phyloP scores from a whole-genome alignment of 2,888 invertebrate species.

The Nephrotoma appendiculata region DNA sequence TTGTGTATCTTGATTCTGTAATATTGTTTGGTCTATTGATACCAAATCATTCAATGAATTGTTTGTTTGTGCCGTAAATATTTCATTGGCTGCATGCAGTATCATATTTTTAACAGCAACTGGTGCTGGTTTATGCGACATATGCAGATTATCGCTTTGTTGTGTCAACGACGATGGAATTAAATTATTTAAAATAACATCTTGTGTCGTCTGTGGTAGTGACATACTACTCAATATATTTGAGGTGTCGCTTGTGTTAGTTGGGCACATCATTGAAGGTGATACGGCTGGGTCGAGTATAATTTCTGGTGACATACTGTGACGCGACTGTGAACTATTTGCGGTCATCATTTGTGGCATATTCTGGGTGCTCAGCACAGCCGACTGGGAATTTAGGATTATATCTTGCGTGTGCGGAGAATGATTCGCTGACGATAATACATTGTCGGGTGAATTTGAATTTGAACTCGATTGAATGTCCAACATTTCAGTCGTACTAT shows the following conservation, averaged over 20 bases:
- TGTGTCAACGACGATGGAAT: background rate
- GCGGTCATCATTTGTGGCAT: constrained; percentile 1
- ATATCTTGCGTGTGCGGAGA: constrained; percentile 31
- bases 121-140: constrained; percentile 23
- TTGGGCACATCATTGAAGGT: constrained; percentile 41
- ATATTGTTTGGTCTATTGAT: constrained; percentile 14
- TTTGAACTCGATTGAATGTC: constrained; percentile 20
- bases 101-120: constrained; percentile 61
- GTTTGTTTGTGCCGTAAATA: constrained; percentile 44
- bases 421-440: constrained; percentile 27
- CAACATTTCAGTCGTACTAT: background rate
- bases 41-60: constrained; percentile 17
- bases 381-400: constrained; percentile 29
- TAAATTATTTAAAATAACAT: constrained; percentile 14
- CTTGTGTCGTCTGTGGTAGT: constrained; percentile 25
- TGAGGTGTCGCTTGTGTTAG: constrained; percentile 15
- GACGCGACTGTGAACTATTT: constrained; percentile 12
- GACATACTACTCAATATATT: constrained; percentile 25
- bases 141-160: constrained; percentile 11
- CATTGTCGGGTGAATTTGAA: constrained; percentile 25
- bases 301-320: constrained; percentile 39
- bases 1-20: constrained; percentile 8
- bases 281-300: constrained; percentile 47
- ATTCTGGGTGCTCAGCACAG: constrained; percentile 22
- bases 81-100: constrained; percentile 56